Conservation (phyloP, 2,888 invertebrate genomes). For the Netelia inedita region DNA sequence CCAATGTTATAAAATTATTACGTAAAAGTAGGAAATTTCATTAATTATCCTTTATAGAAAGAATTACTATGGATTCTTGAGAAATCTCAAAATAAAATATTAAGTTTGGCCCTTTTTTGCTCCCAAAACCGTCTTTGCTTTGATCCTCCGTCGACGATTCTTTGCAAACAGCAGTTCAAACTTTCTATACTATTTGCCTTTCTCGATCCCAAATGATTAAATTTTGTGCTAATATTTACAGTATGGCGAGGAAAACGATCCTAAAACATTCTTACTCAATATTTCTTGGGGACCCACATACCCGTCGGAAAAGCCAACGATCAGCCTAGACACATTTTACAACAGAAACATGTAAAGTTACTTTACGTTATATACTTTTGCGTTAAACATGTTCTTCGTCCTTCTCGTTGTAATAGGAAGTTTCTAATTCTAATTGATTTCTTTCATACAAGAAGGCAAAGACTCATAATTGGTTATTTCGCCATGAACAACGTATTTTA, state of each 20-base stretch:
- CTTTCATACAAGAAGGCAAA: background rate
- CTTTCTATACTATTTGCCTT: too few relatives aligned
- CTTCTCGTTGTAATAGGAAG: background rate
- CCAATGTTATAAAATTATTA: constrained; percentile 19
- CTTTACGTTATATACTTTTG: too few relatives aligned
- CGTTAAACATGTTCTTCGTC: background rate
- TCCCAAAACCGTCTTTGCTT: too few relatives aligned
- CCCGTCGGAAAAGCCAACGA: constrained; percentile 92
- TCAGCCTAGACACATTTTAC: constrained; percentile 96
- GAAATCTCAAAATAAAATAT: background rate
- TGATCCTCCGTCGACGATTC: too few relatives aligned
- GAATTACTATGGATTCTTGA: background rate
- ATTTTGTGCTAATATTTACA: constrained; percentile 79
- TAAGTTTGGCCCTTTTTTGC: too few relatives aligned
- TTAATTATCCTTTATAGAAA: too few relatives aligned
- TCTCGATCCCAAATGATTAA: background rate
- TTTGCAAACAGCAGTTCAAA: too few relatives aligned
- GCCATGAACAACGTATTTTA: background rate
- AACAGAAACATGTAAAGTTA: constrained; percentile 93
- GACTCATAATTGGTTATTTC: background rate
- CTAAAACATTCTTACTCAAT: constrained; percentile 94
- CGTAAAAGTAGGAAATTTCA: background rate
- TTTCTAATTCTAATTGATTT: background rate
- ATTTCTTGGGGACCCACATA: constrained; percentile 95
- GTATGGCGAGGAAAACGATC: constrained; percentile 93